phyloP scores from a whole-genome alignment of 2,113 vertebrate genomes.

The Conger conger region DNA sequence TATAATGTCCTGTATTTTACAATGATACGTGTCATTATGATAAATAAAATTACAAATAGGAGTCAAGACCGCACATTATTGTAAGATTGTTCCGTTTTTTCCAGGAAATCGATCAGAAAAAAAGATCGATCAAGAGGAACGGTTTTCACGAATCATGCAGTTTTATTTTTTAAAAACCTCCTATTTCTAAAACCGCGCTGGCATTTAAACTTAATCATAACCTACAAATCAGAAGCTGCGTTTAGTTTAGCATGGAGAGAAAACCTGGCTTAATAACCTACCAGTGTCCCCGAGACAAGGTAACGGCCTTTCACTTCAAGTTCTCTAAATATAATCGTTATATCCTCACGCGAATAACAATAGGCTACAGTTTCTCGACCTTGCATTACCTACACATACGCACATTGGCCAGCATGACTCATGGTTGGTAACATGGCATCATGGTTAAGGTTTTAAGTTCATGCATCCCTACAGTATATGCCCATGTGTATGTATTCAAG shows the following conservation, averaged over 20 bases:
- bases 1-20: no score
- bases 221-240: background rate
- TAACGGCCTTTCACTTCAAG: background rate
- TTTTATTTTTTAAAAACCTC: no score
- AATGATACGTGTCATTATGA: no score
- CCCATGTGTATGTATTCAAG: no score
- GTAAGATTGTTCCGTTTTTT: no score
- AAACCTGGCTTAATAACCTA: background rate
- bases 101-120: no score
- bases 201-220: background rate
- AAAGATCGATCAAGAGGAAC: no score
- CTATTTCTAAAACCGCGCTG: background rate
- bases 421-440: background rate
- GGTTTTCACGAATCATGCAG: no score
- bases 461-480: no score
- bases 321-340: background rate
- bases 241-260: background rate
- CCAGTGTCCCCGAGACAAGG: background rate
- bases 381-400: background rate
- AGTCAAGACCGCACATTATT: no score
- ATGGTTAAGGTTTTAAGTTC: background rate
- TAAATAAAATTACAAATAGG: no score
- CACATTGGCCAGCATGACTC: no score
- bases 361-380: background rate
- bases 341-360: background rate